These are phyloP conservation scores for Campylorhamphus procurvoides DNA, from an alignment of 2,113 vertebrate genomes.

Conservation along the genomic window DNA sequence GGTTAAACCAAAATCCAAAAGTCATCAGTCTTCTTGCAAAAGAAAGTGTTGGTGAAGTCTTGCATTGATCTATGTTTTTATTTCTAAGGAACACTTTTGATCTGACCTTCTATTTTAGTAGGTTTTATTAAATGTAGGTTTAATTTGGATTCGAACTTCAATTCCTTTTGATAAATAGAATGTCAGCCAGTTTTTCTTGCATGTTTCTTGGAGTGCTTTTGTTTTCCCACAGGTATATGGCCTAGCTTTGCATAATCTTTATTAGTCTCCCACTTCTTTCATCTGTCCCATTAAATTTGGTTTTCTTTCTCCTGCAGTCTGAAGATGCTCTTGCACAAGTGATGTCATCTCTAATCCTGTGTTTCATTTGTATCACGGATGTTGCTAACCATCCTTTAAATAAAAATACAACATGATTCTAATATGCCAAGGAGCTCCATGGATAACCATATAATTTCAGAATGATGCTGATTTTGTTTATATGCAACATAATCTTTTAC, in stretches of 20 bases:
- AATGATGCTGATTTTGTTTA: constrained; percentile 85
- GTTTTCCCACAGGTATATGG: background rate
- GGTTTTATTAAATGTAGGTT: background rate
- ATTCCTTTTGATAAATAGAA: background rate
- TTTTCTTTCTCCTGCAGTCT: constrained; percentile 2
- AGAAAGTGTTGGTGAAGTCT: background rate
- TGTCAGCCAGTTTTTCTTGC: background rate
- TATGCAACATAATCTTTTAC: constrained; percentile 82
- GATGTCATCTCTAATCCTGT: constrained; percentile 73
- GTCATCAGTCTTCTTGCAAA: background rate
- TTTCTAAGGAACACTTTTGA: background rate
- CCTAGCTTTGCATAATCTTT: background rate
- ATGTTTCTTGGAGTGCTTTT: background rate
- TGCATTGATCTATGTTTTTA: background rate
- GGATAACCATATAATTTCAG: constrained; percentile 78
- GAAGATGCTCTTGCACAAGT: constrained; percentile 51
- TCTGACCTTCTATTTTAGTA: background rate
- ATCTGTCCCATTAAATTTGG: constrained; percentile 59
- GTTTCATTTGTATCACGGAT: constrained; percentile 75
- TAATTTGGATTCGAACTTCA: background rate
- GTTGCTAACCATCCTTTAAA: constrained; percentile 75
- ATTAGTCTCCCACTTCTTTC: constrained; percentile 34
- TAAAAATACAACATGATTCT: constrained; percentile 77
- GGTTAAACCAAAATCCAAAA: background rate
- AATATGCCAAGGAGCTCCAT: constrained; percentile 72